Conservation (phyloP, 2,797 vertebrate genomes). For the Enteromius treurensis region DNA sequence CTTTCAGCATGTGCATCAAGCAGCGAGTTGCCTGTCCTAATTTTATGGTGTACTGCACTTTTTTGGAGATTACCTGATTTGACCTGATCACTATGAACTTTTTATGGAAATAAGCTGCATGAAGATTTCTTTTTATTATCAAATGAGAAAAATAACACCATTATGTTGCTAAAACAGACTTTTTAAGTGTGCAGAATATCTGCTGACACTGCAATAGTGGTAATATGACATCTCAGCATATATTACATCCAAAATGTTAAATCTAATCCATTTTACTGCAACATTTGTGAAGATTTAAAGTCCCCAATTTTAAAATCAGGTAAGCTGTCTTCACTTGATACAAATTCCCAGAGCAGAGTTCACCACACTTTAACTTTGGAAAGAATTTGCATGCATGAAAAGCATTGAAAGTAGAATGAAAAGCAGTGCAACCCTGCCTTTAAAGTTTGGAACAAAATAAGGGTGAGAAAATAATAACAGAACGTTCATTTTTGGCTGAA, state of each 20-base stretch:
- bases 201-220: not conserved
- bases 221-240: not conserved
- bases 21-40: slow-evolving; percentile 9
- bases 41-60: not conserved
- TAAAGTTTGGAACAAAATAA: not conserved
- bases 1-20: slow-evolving; percentile 14
- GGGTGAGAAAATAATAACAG: not conserved
- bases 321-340: not conserved
- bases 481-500: not conserved
- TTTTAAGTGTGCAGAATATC: not conserved
- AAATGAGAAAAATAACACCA: not conserved
- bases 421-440: not conserved
- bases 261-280: not conserved
- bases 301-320: not conserved
- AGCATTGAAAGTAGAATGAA: not conserved
- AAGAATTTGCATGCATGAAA: not conserved
- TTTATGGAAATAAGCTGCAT: not conserved
- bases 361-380: not conserved
- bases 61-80: slow-evolving; percentile 1
- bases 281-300: not conserved
- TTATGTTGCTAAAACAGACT: not conserved
- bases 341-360: not conserved
- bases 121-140: not conserved
- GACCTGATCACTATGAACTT: not conserved
- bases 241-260: not conserved